Base-by-base conservation (phyloP, 2,888 invertebrate genomes). In the Harmothoe impar region DNA sequence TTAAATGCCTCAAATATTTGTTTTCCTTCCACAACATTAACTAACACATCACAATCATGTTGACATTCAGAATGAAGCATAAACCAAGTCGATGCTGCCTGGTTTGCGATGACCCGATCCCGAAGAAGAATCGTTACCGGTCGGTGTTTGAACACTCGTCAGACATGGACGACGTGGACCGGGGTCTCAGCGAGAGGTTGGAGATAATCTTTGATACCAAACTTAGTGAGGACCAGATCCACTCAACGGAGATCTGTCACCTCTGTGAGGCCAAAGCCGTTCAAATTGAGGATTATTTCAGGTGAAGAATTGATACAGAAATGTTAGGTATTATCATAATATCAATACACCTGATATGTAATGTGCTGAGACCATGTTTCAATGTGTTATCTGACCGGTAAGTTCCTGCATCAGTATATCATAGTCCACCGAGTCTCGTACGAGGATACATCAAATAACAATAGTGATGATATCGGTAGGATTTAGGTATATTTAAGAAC, bases 121-220 rank as follows among this genome's bases (percentile, higher is more conserved):
- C 86, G 1, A 86, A 86, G 56, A 25, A 31, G 31, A 86, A 3
- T 52, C 15, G n/a, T 17, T 33, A 56, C 33, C 86, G 86, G n/a
- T 86, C 86, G 0, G 33, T 86, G 31, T 86, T 86, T 54, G 33
- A 86, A 20, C 15, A 31, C 56, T 54, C 29, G 86, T 86, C 86
- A 15, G 31, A 86, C 54, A 86, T 86, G 86, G 86, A 86, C 33
- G 86, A 86, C 20, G 86, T 86, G 56, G 86, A 86, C 86, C 25
- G 54, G 7, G 86, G 54, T 7, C 86, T 86, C 31, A 86, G 86
- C n/a, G 86, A 86, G 31, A 15, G 86, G 17, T 52, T 86, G 1
- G 54, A 86, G 86, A 52, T 86, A 7, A 86, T 86, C 86, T 56
- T 86, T 20, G 86, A 86, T 52, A 54, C 86, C 3, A 86, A 86